phyloP scores from a whole-genome alignment of 2,113 vertebrate species.

The Galemys pyrenaicus region DNA sequence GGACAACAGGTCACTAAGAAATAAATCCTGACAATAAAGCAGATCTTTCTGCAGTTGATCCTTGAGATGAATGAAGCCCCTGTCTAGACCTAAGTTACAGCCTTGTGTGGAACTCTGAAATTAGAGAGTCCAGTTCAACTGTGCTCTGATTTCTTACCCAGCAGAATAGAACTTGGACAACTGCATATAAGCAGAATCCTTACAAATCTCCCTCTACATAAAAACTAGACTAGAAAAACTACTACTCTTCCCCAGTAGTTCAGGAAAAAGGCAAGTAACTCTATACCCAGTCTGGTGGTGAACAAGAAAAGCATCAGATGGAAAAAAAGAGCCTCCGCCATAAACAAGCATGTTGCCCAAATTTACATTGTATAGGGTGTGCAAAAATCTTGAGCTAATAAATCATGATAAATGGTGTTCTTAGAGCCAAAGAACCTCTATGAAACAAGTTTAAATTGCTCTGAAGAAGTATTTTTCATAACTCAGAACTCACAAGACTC shows the following conservation, averaged over 20 bases:
- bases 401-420: neutral
- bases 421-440: neutral
- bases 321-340: neutral
- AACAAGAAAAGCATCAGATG: neutral
- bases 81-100: neutral
- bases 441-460: constrained; percentile 28
- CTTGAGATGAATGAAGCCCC: neutral
- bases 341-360: neutral
- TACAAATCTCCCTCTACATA: neutral
- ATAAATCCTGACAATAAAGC: neutral
- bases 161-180: neutral
- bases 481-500: neutral
- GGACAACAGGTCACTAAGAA: neutral
- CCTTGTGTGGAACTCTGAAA: neutral
- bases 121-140: neutral
- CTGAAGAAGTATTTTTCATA: constrained; percentile 22
- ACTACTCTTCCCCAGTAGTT: neutral
- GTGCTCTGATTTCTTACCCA: neutral
- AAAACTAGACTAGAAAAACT: neutral
- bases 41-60: neutral
- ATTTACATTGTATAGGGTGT: constrained; percentile 30
- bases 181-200: neutral
- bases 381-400: neutral
- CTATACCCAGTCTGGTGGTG: neutral
- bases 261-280: neutral